Base-by-base conservation (phyloP, 2,888 invertebrate genomes). In the Pediacus dermestoides region DNA sequence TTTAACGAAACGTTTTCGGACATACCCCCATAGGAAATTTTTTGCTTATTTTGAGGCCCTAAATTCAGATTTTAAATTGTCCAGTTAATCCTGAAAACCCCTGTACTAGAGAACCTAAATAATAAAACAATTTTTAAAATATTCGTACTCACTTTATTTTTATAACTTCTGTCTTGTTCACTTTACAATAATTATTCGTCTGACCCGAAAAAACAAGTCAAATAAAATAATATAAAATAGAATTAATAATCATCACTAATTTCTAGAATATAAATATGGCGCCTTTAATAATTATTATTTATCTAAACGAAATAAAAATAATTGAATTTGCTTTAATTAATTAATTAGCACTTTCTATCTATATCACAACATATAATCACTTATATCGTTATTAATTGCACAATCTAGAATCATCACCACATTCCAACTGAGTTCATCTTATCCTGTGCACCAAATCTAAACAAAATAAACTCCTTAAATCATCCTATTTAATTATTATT, bases 291-390 rank as follows among this genome's bases (percentile, higher is more conserved):
- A 34, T 25, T 37, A 23, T 39, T 27, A 15, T 32, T 30, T 41
- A 42, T 38, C 16, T 28, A 32, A 36, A n/a, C n/a, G n/a, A n/a
- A n/a, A n/a, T n/a, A n/a, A n/a, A n/a, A n/a, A n/a, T n/a, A n/a
- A 40, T 30, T 16, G 14, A 34, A 18, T 37, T 30, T 39, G 22
- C 14, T 32, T 30, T 41, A 42, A 40, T 22, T 28, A 32, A 36
- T 46, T 45, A 43, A 48, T n/a, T n/a, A n/a, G n/a, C n/a, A n/a
- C n/a, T n/a, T n/a, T 51, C 49, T 53, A 55, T 42, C 47, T 58
- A 61, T 65, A 65, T 65, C 65, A 65, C 65, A 65, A 61, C 40
- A 57, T n/a, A 50, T 28, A 52, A 65, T 64, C 64, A 64, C 63
- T 61, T 57, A 53, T 3, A 50, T 46, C 48, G 42, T 40, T 49